Base-by-base conservation (phyloP, 2,888 invertebrate species). In the Hartigia nigra region DNA sequence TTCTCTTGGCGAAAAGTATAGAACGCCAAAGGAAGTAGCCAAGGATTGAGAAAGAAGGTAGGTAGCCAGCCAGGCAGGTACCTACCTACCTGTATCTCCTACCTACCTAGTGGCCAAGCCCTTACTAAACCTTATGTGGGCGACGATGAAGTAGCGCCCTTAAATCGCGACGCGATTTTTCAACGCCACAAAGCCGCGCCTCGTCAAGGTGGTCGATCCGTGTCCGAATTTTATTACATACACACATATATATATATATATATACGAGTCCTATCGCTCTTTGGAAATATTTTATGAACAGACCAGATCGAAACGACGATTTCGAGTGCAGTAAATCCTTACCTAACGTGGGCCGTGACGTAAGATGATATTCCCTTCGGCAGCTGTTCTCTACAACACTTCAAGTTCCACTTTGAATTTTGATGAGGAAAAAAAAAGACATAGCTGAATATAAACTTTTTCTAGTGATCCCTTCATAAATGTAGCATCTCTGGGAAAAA, bases 311-410 rank as follows among this genome's bases (percentile, higher is more conserved):
- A 74, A 74, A 34, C 31, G 78, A 80, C 79, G 77, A 81, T 79
- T 76, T 31, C 37, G 77, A 77, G 35, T 75, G 76, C 78, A 81
- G 81, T 83, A 83, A 83, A 82, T 83, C 82, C 79, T 37, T n/a
- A 14, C 5, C 78, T 70, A 74, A 74, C 78, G 78, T 77, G 79
- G 78, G 80, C 76, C 74, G 82, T 76, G 76, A 78, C 79, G 82
- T 83, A 82, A 83, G 80, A 81, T 76, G 83, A 83, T 83, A 83
- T 82, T 82, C 81, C 81, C 83, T 83, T 80, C 76, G 78, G 80
- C 39, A 55, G 39, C 23, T 55, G 23, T 55, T 23, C 14, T 55
- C 2, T 55, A 23, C 23, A 23, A 4, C 4, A 39, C 39, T 39
- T 39, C 4, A 55, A 55, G 39, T 55, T 5, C 39, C 9, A 55